Base-by-base conservation (phyloP, 1,140 invertebrate genomes). In the Scaptodrosophila lebanonensis region DNA sequence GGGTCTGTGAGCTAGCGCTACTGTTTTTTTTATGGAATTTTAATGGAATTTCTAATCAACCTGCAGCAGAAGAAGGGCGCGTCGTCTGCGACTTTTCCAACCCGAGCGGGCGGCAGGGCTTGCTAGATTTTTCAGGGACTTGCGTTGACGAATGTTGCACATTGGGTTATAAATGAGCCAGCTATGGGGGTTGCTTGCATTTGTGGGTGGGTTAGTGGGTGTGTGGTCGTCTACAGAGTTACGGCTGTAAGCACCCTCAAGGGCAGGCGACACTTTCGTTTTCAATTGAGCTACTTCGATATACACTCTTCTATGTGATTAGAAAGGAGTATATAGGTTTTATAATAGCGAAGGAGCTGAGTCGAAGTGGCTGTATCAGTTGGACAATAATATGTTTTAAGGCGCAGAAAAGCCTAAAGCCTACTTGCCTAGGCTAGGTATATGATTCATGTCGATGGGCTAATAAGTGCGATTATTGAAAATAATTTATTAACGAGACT, bases 21-120 rank as follows among this genome's bases (percentile, higher is more conserved):
- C n/a, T n/a, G 75, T 53, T 75, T 76, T 75, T 59, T 76, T 71
- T 79, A 58, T 53, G 59, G 68, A 77, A 79, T 77, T 72, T 79
- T 77, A 77, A 77, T 77, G 72, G 64, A 79, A 79, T 77, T 77
- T 77, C 72, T 77, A 77, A 77, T 77, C 72, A 77, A 77, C 72
- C 72, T 77, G 72, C 66, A 50, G 30, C 53, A 38, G 48, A 51
- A 40, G 38, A 60, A 65, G 69, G 71, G 65, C 27, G 48, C 66
- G 56, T 33, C 67, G 65, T 57, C 56, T 54, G 50, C 25, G 4
- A 12, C 22, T 42, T 27, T 6, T 38, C 47, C 58, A 50, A 61
- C 56, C 59, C 66, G 47, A 43, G 39, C 13, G 17, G 35, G 65
- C 40, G n/a, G 27, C 9, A 25, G 29, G 32, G 32, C 30, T 40